phyloP scores from a whole-genome alignment of 2,888 invertebrate genomes.

The Phyllotreta striolata region DNA sequence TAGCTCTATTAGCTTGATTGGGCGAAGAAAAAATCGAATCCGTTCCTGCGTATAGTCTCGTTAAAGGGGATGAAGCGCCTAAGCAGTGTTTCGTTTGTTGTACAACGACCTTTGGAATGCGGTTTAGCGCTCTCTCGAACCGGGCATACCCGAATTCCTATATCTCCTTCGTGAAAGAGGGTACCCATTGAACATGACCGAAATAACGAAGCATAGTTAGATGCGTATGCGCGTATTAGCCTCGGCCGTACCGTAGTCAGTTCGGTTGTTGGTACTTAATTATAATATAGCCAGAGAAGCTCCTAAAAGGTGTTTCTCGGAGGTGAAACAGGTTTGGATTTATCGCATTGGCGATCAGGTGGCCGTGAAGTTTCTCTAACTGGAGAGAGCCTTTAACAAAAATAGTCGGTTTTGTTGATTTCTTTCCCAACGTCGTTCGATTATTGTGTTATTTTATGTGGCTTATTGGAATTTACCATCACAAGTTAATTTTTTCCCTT shows the following conservation, averaged over 20 bases:
- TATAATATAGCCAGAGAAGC: constrained; percentile 15
- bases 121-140: constrained; percentile 35
- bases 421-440: too few species aligned
- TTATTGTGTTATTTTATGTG: too few species aligned
- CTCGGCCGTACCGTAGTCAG: not conserved
- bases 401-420: too few species aligned
- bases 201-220: constrained; percentile 13
- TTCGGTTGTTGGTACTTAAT: constrained; percentile 21
- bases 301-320: constrained; percentile 25
- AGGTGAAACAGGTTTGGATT: constrained; percentile 17
- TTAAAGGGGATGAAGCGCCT: constrained; percentile 48
- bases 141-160: constrained; percentile 28
- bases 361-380: constrained; percentile 5
- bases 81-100: constrained; percentile 43
- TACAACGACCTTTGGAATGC: constrained; percentile 55
- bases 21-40: not conserved
- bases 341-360: constrained; percentile 18
- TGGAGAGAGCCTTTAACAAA: not conserved
- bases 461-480: too few species aligned
- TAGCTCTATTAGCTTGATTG: too few species aligned
- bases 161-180: constrained; percentile 15
- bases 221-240: constrained; percentile 4
- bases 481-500: too few species aligned
- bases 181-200: constrained; percentile 20
- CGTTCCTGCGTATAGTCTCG: constrained; percentile 31